Base-by-base conservation (phyloP, 2,113 vertebrate species). In the Nothoprocta pentlandii region DNA sequence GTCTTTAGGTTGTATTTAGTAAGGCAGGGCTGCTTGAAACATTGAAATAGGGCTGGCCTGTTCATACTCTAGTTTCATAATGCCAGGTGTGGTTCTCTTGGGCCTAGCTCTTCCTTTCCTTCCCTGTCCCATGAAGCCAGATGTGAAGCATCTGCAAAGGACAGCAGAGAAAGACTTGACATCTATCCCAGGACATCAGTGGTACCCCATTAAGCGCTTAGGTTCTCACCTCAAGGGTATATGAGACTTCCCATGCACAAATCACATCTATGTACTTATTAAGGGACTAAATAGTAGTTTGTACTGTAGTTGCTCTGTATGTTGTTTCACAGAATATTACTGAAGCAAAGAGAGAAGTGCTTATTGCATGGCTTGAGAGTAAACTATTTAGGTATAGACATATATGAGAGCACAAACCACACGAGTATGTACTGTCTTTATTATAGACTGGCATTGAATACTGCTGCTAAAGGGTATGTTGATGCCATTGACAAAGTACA, bases 391-490 rank as follows among this genome's bases (percentile, higher is more conserved):
- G 34, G 20, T 21, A 36, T 36, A 61, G 11, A 19, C 15, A 21
- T 19, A 13, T 36, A 23, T 36, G 51, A 92, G 32, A 22, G 62
- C 81, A 69, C 58, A 64, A 75, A 62, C 62, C 83, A 84, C 15
- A 22, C 87, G 17, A 34, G 10, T 74, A 61, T 68, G 12, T 92
- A 87, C 84, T 89, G 73, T 86, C 80, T 93, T 96, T 66, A 36
- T 79, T 93, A 79, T 78, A 80, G 83, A 71, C 64, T 86, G 69
- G 51, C 66, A 76, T 75, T 90, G 75, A 94, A 87, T 94, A 94
- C 84, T 94, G 44, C 68, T 39, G 28, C 83, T 87, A 85, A 92
- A 88, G 64, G 88, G 79, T 63, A 70, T 93, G 68, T 93, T 94
- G 90, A 90, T 92, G 76, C 95, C 90, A 94, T 94, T 34, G 34